Percentiles rank a stretch among this genome's conserved stretches.
Conservation (phyloP, 2,113 vertebrate species). For the Pyrgilauda ruficollis region DNA sequence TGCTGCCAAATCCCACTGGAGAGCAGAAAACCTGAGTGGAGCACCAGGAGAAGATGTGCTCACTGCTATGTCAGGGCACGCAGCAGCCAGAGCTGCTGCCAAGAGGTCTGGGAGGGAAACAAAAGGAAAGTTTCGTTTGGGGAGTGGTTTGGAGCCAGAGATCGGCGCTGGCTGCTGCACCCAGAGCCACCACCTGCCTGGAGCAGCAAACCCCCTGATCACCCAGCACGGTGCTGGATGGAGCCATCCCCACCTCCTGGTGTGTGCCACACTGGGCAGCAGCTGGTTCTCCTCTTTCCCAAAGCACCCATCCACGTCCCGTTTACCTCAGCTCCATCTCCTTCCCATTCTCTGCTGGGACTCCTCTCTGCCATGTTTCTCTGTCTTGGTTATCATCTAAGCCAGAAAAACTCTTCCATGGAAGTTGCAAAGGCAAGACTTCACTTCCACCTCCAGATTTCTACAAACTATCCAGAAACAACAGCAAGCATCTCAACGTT, state of each 20-base stretch:
- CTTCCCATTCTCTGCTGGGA: neutral
- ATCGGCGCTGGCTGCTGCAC: neutral
- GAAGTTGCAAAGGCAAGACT: neutral
- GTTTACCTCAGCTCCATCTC: neutral
- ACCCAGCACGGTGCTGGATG: neutral
- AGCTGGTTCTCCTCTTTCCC: neutral
- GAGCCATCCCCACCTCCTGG: neutral
- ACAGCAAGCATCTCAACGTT: neutral
- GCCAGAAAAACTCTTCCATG: neutral
- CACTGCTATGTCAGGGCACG: neutral
- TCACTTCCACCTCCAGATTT: neutral
- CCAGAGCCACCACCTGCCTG: neutral
- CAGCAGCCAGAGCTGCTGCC: neutral
- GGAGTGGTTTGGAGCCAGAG: neutral
- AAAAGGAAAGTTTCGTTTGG: neutral
- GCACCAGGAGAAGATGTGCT: slow-evolving; percentile 4
- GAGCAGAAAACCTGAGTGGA: slow-evolving; percentile 23
- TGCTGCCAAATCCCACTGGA: slow-evolving; percentile 1
- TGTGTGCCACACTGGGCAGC: neutral
- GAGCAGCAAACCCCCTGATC: neutral
- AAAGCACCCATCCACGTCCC: neutral
- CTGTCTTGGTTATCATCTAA: neutral
- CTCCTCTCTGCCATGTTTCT: neutral
- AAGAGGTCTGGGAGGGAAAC: neutral
- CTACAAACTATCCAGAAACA: neutral